Base-by-base conservation (phyloP, 2,888 invertebrate species). In the Lycia hirtaria region DNA sequence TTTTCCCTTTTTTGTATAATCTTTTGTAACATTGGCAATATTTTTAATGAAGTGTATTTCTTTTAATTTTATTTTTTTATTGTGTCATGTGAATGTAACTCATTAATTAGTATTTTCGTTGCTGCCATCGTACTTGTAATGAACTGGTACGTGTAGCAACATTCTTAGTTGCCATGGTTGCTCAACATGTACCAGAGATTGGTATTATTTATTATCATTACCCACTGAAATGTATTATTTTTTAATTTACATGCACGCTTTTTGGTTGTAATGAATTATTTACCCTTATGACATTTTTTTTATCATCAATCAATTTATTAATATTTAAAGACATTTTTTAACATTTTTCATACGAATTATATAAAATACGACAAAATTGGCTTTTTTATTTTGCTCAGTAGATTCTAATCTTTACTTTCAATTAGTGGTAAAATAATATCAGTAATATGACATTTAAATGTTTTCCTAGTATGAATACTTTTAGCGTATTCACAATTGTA, bases 301-400 rank as follows among this genome's bases (percentile, higher is more conserved):
- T 71, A 64, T 78, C 76, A 83, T 81, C 74, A 78, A 75, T 78
- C 75, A 78, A 75, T 78, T 80, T 85, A 81, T 81, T 79, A 71
- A 72, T 75, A 67, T 78, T 85, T 86, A 87, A 89, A 88, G 88
- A 88, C 88, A 88, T 88, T 87, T 85, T 85, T 85, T 79, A 81
- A 84, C 80, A 78, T 87, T 88, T 82, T 88, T 89, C 88, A 85
- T 85, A 88, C 79, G 80, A 87, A 88, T 87, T 88, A 89, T 89
- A 88, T 87, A 85, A 87, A 87, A 86, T 83, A 79, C 77, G 78
- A 81, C 69, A 81, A 78, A 73, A 66, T 67, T 63, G 61, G 69
- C 57, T 68, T 71, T 69, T 75, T 72, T 70, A 72, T 70, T 65
- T 65, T 52, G 61, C 52, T 33, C 30, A 41, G 26, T 38, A 53